phyloP scores from a whole-genome alignment of 2,888 invertebrate genomes.

The Diploptera punctata region DNA sequence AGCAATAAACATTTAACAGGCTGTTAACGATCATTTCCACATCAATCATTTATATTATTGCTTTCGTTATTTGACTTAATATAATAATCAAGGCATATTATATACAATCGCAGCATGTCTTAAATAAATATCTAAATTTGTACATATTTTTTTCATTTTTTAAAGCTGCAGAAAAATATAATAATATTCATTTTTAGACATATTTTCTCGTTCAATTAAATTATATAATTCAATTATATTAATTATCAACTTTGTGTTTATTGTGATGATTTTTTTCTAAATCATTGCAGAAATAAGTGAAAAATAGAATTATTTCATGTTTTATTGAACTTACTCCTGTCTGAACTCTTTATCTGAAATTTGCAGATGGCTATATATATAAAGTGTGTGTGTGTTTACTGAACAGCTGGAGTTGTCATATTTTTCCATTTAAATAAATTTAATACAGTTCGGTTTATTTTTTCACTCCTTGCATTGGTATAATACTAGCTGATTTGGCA shows the following conservation, averaged over 20 bases:
- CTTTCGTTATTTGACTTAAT: constrained; percentile 27
- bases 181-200: no score
- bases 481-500: constrained; percentile 19
- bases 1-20: constrained; percentile 31
- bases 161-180: constrained; percentile 13
- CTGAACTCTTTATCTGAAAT: no score
- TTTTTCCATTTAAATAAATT: neutral
- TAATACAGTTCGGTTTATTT: neutral
- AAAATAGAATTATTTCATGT: no score
- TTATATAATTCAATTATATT: no score
- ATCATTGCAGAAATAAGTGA: no score
- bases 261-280: no score
- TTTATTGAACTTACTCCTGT: no score
- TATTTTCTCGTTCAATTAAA: no score
- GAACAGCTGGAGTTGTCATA: neutral
- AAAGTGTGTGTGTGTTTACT: no score
- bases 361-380: no score
- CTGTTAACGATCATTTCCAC: constrained; percentile 20
- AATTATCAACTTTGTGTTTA: no score
- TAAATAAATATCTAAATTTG: constrained; percentile 22
- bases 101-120: constrained; percentile 22
- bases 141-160: constrained; percentile 12
- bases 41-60: constrained; percentile 29
- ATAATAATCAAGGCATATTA: constrained; percentile 26
- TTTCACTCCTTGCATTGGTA: neutral